phyloP scores from a whole-genome alignment of 1,140 invertebrate species.

The Penaeus chinensis region DNA sequence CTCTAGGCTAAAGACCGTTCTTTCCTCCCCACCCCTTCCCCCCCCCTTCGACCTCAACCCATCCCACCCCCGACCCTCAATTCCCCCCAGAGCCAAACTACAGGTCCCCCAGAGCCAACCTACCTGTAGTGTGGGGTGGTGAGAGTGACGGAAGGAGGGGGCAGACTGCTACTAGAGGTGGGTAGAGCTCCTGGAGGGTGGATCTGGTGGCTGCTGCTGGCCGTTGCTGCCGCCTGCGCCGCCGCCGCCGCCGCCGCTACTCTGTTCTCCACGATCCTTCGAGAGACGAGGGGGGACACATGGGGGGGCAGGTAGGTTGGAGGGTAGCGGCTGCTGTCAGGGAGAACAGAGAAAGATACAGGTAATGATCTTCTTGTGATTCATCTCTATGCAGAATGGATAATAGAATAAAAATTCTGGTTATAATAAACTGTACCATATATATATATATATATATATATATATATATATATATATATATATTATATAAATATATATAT shows the following conservation, averaged over 20 bases:
- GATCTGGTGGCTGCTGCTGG: slow-evolving; percentile 8
- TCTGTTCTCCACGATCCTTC: slow-evolving; percentile 63
- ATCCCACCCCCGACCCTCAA: too few relatives aligned
- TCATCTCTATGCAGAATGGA: not conserved
- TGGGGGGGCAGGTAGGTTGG: slow-evolving; percentile 64
- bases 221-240: slow-evolving; percentile 29
- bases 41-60: too few relatives aligned
- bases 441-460: too few relatives aligned
- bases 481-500: too few relatives aligned
- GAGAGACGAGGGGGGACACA: slow-evolving; percentile 64
- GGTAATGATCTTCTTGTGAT: not conserved
- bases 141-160: slow-evolving; percentile 41
- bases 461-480: too few relatives aligned
- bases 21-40: too few relatives aligned
- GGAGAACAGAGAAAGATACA: not conserved
- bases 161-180: slow-evolving; percentile 50
- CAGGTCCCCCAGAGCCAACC: not conserved
- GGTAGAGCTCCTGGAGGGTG: slow-evolving; percentile 32
- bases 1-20: too few relatives aligned
- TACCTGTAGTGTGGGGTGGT: slow-evolving; percentile 58
- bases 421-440: too few relatives aligned
- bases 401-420: too few relatives aligned
- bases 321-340: slow-evolving; percentile 56
- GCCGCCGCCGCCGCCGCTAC: slow-evolving; percentile 30
- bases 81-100: too few relatives aligned